phyloP scores from a whole-genome alignment of 2,113 vertebrate genomes.

The Laterallus jamaicensis region DNA sequence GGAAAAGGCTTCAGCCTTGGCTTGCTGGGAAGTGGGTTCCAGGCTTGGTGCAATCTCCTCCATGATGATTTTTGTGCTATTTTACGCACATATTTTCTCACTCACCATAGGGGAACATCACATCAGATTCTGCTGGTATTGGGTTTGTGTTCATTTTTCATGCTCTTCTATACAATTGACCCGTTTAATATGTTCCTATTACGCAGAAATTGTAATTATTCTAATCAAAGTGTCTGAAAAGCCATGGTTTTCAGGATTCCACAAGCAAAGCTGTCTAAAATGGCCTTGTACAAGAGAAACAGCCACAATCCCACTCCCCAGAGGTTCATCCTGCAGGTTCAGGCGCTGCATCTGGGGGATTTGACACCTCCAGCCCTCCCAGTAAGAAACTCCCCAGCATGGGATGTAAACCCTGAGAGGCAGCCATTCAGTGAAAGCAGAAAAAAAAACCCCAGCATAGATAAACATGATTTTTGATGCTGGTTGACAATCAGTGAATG shows the following conservation, averaged over 20 bases:
- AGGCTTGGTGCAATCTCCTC: background rate
- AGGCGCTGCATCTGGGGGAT: background rate
- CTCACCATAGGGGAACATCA: accelerated
- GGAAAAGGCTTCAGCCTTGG: background rate
- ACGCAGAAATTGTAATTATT: background rate
- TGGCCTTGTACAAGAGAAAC: accelerated
- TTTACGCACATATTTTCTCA: accelerated
- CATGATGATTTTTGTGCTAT: accelerated
- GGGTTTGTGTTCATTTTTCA: background rate
- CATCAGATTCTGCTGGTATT: background rate
- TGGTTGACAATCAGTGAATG: background rate
- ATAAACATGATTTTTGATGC: background rate
- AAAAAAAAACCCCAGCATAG: no score
- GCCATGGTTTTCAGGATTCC: background rate
- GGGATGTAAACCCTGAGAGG: background rate
- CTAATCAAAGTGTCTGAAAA: background rate
- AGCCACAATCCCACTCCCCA: accelerated
- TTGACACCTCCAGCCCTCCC: background rate
- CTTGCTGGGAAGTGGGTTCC: background rate
- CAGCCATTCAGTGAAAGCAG: background rate
- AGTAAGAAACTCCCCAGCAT: background rate
- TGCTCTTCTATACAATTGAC: accelerated
- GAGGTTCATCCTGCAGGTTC: accelerated
- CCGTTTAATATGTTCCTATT: background rate
- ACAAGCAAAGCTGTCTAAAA: background rate